A percentile compares a stretch with the other conserved stretches of the same genome.
Evolutionary conservation across 2,113 vertebrate species (phyloP).

Genomic region (Hippocampus zosterae): DNA sequence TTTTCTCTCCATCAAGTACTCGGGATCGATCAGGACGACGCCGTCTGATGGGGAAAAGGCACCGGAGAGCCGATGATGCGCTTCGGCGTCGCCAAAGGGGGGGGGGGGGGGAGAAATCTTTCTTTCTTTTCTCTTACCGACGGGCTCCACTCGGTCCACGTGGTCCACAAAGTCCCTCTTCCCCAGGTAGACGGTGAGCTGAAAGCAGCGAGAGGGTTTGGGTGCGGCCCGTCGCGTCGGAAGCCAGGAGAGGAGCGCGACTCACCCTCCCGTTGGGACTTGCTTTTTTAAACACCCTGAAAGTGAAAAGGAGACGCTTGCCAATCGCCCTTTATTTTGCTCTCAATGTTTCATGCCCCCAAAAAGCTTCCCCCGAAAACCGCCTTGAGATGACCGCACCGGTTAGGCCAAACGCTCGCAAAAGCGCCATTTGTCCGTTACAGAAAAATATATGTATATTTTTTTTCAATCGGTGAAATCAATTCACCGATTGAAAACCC

Average conservation of each 20-base stretch:
- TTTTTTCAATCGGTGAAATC: too few relatives aligned
- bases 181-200: conserved; percentile 78
- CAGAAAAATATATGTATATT: too few relatives aligned
- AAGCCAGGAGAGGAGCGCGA: neutral
- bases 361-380: too few relatives aligned
- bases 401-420: too few relatives aligned
- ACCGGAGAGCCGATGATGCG: neutral
- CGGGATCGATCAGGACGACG: conserved; percentile 90
- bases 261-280: conserved; percentile 83
- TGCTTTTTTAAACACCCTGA: conserved; percentile 87
- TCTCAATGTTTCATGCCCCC: too few relatives aligned
- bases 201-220: neutral
- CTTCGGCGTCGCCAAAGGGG: too few relatives aligned
- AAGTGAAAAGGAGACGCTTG: conserved; percentile 11
- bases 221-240: neutral
- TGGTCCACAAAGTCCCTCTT: conserved; percentile 80
- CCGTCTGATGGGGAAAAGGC: conserved; percentile 75
- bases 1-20: conserved; percentile 95
- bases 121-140: conserved; percentile 56
- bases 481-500: too few relatives aligned
- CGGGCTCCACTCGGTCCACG: conserved; percentile 74
- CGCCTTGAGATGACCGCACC: too few relatives aligned
- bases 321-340: too few relatives aligned
- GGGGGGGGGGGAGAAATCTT: too few relatives aligned
- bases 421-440: too few relatives aligned